A percentile compares a stretch with the other conserved stretches of the same genome.
Evolutionary conservation across 2,113 vertebrate species (phyloP).

Genomic region (Egretta garzetta): DNA sequence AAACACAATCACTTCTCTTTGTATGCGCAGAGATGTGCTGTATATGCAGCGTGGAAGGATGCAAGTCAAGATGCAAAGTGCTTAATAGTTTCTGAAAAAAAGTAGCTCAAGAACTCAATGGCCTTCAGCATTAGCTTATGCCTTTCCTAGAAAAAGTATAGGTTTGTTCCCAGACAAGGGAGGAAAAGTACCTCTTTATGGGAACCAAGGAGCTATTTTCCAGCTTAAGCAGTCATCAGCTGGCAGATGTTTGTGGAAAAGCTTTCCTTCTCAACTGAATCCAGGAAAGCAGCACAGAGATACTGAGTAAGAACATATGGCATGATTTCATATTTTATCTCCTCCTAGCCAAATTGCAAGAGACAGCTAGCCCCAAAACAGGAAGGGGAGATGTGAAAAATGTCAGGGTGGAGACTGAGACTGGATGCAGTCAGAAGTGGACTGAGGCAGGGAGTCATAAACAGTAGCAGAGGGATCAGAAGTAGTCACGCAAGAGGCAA

Average conservation of each 20-base stretch:
- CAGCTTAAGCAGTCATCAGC: conserved; percentile 3
- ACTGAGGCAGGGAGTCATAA: neutral
- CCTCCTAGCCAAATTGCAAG: neutral
- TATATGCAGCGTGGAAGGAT: neutral
- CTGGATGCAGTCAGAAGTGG: neutral
- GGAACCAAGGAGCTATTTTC: neutral
- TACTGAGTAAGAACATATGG: neutral
- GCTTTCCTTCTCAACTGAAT: neutral
- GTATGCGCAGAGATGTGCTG: neutral
- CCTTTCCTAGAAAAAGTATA: neutral
- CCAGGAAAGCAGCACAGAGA: neutral
- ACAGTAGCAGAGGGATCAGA: neutral
- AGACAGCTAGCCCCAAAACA: neutral
- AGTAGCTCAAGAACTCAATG: neutral
- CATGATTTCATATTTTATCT: neutral
- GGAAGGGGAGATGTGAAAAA: neutral
- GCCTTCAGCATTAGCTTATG: neutral
- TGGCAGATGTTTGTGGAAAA: conserved; percentile 43
- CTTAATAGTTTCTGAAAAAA: neutral
- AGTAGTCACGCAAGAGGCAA: neutral
- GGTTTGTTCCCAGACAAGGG: neutral
- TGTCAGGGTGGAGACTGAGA: neutral
- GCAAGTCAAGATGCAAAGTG: neutral
- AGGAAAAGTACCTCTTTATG: neutral
- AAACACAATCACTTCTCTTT: neutral